Evolutionary conservation across 2,797 vertebrate genomes (phyloP), one percentile per base, ranked within the genome.

Genomic region (Neosilurus mollespiculum): DNA sequence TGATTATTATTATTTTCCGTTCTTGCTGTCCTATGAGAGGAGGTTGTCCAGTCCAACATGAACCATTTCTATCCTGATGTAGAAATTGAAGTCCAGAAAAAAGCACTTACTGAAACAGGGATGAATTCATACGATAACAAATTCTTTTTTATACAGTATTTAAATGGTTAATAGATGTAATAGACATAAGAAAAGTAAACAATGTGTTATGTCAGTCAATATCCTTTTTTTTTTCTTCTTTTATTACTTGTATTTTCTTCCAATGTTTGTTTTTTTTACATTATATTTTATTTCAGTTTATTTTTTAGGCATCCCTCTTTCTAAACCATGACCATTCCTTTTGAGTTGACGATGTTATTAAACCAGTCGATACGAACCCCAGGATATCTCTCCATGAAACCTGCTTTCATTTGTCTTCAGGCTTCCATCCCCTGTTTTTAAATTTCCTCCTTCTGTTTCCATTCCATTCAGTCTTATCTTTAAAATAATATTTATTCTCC

Each of bases 401-500:
- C 70, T 65, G 69, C 58, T 78, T 81, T 73, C n/a, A 66, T 87
- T 83, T 83, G 65, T 85, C 83, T 83, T 71, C 62, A 51, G 16
- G n/a, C 72, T 84, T 84, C 24, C 22, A 24, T 51, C 9, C 4
- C 49, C n/a, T 56, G 24, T 9, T 64, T 37, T 66, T 18, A 76
- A 76, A 76, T 62, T 51, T 62, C 43, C 20, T 78, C 37, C 15
- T 69, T 61, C 34, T 64, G 56, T 72, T 53, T 20, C 61, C 59
- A 15, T 49, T 71, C 75, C 76, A 79, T 83, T 30, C 76, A 79
- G n/a, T 18, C 58, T 83, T 72, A 72, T 83, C 75, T 72, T 53
- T 64, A 49, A 77, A 58, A 64, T 78, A 79, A 79, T 83, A 79
- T 79, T 72, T 79, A 54, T 79, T 65, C 26, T n/a, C 83, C 22